Conservation (phyloP, 2,797 vertebrate species). For the Erithacus rubecula region DNA sequence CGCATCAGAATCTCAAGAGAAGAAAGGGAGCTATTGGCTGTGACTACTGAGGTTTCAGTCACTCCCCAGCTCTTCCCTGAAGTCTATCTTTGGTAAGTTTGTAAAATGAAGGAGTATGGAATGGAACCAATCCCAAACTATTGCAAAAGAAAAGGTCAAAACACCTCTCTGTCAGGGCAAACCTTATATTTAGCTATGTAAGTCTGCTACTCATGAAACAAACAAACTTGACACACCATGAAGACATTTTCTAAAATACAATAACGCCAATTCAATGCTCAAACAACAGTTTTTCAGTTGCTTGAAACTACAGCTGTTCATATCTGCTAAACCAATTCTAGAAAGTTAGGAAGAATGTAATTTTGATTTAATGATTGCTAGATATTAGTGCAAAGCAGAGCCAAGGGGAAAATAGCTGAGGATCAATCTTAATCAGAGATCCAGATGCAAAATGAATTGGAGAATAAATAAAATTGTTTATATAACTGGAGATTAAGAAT, state of each 20-base stretch:
- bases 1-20: background rate
- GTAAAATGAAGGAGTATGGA: background rate
- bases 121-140: background rate
- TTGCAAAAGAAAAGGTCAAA: background rate
- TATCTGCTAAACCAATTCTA: background rate
- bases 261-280: background rate
- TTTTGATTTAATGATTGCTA: constrained; percentile 14
- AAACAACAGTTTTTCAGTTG: background rate
- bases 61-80: background rate
- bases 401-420: background rate
- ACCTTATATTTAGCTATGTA: background rate
- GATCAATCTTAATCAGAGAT: constrained; percentile 23
- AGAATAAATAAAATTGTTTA: constrained; percentile 46
- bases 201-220: background rate
- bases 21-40: background rate
- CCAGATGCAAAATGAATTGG: constrained; percentile 1
- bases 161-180: background rate
- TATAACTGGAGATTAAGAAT: constrained; percentile 41
- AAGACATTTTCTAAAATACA: background rate
- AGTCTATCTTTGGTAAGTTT: background rate
- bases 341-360: background rate
- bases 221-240: background rate
- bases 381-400: background rate
- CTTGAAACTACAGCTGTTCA: background rate
- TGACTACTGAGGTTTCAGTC: background rate